Evolutionary conservation across 2,797 vertebrate genomes (phyloP).

Genomic region (Neosilurus hyrtlii): DNA sequence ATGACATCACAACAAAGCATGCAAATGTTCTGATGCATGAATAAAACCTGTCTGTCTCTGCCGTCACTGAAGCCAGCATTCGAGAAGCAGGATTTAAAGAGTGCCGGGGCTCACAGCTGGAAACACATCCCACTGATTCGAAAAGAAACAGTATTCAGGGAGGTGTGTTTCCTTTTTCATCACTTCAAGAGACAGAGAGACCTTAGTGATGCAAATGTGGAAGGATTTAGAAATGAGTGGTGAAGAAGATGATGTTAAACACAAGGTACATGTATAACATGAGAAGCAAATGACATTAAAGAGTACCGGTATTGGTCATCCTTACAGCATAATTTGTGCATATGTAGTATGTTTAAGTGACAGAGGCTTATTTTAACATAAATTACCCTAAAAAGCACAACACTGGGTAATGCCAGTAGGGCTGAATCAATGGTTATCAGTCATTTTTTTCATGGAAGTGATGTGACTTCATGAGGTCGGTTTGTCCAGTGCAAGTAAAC

Average conservation of each 20-base stretch:
- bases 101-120: slow-evolving; percentile 59
- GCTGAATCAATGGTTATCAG: no score
- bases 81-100: slow-evolving; percentile 62
- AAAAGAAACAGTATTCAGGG: slow-evolving; percentile 46
- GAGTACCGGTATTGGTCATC: no score
- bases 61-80: slow-evolving; percentile 56
- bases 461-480: no score
- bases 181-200: slow-evolving; percentile 51
- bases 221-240: slow-evolving; percentile 32
- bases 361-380: no score
- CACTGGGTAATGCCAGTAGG: no score
- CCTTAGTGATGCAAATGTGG: slow-evolving; percentile 42
- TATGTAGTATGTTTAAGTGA: no score
- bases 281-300: not conserved
- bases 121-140: slow-evolving; percentile 27
- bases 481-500: no score
- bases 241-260: slow-evolving; percentile 23
- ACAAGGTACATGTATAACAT: not conserved
- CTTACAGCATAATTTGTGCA: no score
- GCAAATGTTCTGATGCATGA: slow-evolving; percentile 59
- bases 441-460: no score
- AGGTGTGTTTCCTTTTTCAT: slow-evolving; percentile 38
- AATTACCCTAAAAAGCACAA: no score
- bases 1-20: slow-evolving; percentile 61
- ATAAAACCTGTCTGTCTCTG: slow-evolving; percentile 65